Base-by-base conservation (phyloP, 2,797 vertebrate genomes). In the Erethizon dorsatum region DNA sequence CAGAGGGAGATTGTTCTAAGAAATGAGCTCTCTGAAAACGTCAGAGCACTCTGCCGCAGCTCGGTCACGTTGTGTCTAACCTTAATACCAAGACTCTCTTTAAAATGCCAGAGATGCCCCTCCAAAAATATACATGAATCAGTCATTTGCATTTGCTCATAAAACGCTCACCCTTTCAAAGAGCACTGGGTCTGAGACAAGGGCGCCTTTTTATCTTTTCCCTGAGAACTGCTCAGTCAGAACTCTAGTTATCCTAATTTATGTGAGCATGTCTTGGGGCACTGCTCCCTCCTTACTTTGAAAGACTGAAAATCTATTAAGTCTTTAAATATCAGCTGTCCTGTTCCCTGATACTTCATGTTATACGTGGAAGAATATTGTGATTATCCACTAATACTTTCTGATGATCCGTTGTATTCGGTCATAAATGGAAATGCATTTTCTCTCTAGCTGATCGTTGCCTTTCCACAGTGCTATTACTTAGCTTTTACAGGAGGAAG, bases 71-170 rank as follows among this genome's bases (percentile, higher is more conserved):
- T 94, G 91, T 91, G 97, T 94, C 90, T 95, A 86, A 95, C 90
- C 90, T 77, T 97, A 97, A 97, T 97, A 95, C 79, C 97, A 95
- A 90, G 95, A 95, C 80, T 85, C 96, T 96, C 95, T 96, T 97
- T 82, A 96, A 97, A 97, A 97, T 97, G 97, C 95, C 96, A 94
- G 28, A 94, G 93, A 97, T 94, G 94, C n/a, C 78, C 83, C 92
- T 97, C 94, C 90, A 97, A 97, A 97, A 98, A 97, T 97, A 97
- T 92, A 94, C 96, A 97, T 96, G 97, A 97, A 97, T 97, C 88
- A 90, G 90, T 90, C 95, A 96, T 97, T 97, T 97, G 88, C 97
- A 97, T 97, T 95, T 95, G 71, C 90, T 91, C 88, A 84, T 97
- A 97, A 96, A 95, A 92, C 56, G 85, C 83, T 96, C 79, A 61